phyloP scores from a whole-genome alignment of 2,888 invertebrate species.

The Colletes collaris region DNA sequence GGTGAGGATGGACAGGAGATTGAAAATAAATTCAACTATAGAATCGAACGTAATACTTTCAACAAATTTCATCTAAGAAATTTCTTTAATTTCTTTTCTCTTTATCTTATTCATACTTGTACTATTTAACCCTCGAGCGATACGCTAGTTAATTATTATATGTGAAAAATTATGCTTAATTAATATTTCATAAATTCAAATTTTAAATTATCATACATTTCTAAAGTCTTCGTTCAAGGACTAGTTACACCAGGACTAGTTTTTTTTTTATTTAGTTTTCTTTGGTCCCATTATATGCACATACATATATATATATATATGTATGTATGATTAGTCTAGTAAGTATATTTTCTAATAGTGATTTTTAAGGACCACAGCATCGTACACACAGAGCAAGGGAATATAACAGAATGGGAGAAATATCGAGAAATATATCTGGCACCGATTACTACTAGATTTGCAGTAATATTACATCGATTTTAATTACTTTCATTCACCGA shows the following conservation, averaged over 20 bases:
- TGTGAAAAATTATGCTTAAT: too few relatives aligned
- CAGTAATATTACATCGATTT: conserved; percentile 63
- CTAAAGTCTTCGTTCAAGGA: too few relatives aligned
- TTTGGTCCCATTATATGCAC: background rate
- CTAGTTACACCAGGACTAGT: too few relatives aligned
- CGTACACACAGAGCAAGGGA: conserved; percentile 79
- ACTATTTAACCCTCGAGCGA: too few relatives aligned
- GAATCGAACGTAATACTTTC: conserved; percentile 82
- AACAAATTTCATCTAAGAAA: background rate
- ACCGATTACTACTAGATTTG: conserved; percentile 83
- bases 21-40: conserved; percentile 83
- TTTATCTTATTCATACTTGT: too few relatives aligned
- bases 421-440: conserved; percentile 83
- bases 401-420: conserved; percentile 83
- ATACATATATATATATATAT: background rate
- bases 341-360: conserved; percentile 49
- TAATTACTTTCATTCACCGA: background rate
- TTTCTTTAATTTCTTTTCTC: too few relatives aligned
- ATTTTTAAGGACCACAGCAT: conserved; percentile 66
- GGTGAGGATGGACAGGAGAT: conserved; percentile 80
- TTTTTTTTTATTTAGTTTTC: too few relatives aligned
- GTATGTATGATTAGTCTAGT: background rate
- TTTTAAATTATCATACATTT: too few relatives aligned
- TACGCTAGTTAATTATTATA: too few relatives aligned
- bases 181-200: too few relatives aligned